These are phyloP conservation scores for Ceratina japonica DNA, from an alignment of 1,140 invertebrate species.

Conservation along the genomic window DNA sequence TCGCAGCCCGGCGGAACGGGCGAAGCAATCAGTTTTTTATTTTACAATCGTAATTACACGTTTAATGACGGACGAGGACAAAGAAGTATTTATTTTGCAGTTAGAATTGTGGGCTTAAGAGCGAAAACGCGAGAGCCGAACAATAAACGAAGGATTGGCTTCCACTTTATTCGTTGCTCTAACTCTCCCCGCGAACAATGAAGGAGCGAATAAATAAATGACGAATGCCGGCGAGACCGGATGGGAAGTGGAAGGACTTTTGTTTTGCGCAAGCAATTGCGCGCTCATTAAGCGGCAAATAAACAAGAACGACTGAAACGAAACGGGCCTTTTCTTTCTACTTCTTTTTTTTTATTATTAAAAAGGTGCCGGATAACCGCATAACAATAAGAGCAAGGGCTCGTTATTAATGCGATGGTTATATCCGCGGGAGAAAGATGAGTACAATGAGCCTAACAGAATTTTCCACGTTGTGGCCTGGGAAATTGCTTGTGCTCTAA, in stretches of 20 bases:
- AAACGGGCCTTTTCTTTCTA: too few relatives aligned
- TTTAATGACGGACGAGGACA: neutral
- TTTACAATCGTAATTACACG: conserved; percentile 8
- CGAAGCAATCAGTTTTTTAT: neutral
- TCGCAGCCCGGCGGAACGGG: neutral
- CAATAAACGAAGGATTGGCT: conserved; percentile 20
- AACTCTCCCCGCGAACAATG: neutral
- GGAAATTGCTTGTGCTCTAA: neutral
- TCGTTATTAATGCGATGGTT: neutral
- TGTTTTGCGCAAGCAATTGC: neutral
- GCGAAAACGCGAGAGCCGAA: neutral
- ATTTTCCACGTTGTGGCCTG: neutral
- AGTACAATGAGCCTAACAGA: neutral
- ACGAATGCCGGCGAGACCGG: conserved; percentile 9
- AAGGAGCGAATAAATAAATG: conserved; percentile 39
- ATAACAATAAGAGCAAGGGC: neutral
- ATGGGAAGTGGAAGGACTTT: conserved; percentile 12
- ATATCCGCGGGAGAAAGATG: neutral
- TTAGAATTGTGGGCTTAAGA: conserved; percentile 24
- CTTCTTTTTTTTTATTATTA: too few relatives aligned
- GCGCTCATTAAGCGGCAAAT: conserved; percentile 29
- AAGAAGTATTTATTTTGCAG: conserved; percentile 14
- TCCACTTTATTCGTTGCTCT: conserved; percentile 13
- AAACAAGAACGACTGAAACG: conserved; percentile 6
- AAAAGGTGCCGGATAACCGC: neutral